Base-by-base conservation (phyloP, 1,140 invertebrate species). In the Maconellicoccus hirsutus region DNA sequence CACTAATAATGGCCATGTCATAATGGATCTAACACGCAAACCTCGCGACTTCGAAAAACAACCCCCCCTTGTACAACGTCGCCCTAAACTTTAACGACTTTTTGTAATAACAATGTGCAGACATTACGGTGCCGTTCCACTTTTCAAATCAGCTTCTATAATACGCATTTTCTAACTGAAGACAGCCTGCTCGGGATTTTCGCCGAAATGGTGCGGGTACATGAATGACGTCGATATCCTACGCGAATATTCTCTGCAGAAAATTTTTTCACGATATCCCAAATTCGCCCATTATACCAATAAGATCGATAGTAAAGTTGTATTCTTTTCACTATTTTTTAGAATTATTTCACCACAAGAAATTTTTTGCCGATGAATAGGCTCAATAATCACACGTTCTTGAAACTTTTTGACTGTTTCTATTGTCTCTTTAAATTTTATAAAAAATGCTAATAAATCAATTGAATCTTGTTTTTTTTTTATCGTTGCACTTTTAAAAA, bases 71-170 rank as follows among this genome's bases (percentile, higher is more conserved):
- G n/a, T 16, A 52, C n/a, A 19, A 52, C 42, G 42, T 16, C 42
- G n/a, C 42, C 42, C 42, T 52, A 6, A 16, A 19, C 42, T 16
- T 52, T 52, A 52, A 52, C 42, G 42, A 52, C 42, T 19, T 16
- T 52, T 52, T 19, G 42, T 52, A 52, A 52, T 52, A 52, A 52
- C 42, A 14, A 19, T 52, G 42, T 52, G 42, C 42, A 52, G 42
- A 52, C 42, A 52, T 52, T 52, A 52, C 16, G 42, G 42, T 52
- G 42, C 42, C 42, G 42, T 52, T 52, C 42, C 42, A 52, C 42
- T 52, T 52, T 52, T 52, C 42, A 52, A 52, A 52, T 52, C 42
- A 52, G 42, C 42, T 33, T 33, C 29, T 52, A 16, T 52, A n/a
- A 16, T 52, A 52, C 42, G 42, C 42, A 3, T 14, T 52, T 16